Conservation (phyloP, 2,797 vertebrate genomes). For the Notolepis coatsorum region DNA sequence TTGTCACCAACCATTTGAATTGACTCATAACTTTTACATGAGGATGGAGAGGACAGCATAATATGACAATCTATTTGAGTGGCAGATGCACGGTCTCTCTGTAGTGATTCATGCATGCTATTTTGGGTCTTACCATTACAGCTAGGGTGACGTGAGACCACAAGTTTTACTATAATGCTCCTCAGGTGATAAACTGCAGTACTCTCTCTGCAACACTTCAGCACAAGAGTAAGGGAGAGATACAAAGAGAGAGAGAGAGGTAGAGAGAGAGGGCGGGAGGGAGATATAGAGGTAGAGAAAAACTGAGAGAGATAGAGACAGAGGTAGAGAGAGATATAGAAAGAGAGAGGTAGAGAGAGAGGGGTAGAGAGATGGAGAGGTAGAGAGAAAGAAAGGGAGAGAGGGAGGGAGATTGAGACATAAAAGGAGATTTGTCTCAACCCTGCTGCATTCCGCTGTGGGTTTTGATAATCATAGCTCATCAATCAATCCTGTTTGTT, state of each 20-base stretch:
- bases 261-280: not conserved
- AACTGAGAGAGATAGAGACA: not conserved
- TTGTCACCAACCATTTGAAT: constrained; percentile 52
- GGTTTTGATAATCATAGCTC: constrained; percentile 22
- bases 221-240: not conserved
- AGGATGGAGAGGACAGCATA: constrained; percentile 24
- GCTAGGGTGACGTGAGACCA: constrained; percentile 1
- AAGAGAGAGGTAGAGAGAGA: not conserved
- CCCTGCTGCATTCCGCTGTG: constrained; percentile 1
- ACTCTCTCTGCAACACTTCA: not conserved
- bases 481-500: constrained; percentile 41
- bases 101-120: not conserved
- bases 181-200: not conserved
- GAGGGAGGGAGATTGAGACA: too few relatives aligned
- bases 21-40: constrained; percentile 54
- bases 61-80: constrained; percentile 21
- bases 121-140: constrained; percentile 8
- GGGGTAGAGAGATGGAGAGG: not conserved
- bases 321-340: not conserved
- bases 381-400: not conserved
- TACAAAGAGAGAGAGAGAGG: not conserved
- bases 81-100: constrained; percentile 23
- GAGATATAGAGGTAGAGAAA: not conserved
- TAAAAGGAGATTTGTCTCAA: not conserved
- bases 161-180: not conserved